These are phyloP conservation scores for Bembecia ichneumoniformis DNA, from an alignment of 2,888 invertebrate genomes.

Conservation along the genomic window DNA sequence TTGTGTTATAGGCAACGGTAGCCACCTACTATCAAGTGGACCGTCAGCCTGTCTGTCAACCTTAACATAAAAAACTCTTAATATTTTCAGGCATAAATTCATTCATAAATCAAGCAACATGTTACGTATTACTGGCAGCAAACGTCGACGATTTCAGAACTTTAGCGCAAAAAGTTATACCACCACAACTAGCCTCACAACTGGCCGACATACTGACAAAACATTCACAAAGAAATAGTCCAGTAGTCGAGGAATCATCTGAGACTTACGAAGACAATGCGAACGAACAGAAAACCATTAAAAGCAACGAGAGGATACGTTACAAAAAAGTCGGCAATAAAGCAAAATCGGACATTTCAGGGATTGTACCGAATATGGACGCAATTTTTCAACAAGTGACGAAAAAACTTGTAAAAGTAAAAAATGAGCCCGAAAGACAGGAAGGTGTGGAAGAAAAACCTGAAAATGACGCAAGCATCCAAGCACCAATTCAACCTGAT, in stretches of 20 bases:
- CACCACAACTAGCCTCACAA: conserved; percentile 22
- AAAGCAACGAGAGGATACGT: background rate
- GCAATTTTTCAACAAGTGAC: background rate
- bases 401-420: background rate
- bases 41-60: too few species aligned
- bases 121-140: conserved; percentile 26
- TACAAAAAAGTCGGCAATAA: background rate
- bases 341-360: background rate
- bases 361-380: background rate
- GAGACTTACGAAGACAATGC: background rate
- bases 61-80: too few species aligned
- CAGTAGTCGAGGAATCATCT: background rate
- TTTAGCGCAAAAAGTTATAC: conserved; percentile 28
- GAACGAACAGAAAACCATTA: background rate
- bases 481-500: background rate
- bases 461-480: background rate
- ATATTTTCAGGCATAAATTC: background rate
- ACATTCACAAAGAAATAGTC: conserved; percentile 1
- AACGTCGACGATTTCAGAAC: conserved; percentile 31
- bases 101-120: background rate
- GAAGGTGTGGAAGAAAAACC: background rate
- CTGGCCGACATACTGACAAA: conserved; percentile 20
- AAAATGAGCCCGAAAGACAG: background rate
- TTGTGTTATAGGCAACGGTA: too few species aligned
- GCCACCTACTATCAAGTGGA: too few species aligned